These are phyloP conservation scores for Oryzias sinensis DNA, from an alignment of 2,797 vertebrate species.

Conservation along the genomic window DNA sequence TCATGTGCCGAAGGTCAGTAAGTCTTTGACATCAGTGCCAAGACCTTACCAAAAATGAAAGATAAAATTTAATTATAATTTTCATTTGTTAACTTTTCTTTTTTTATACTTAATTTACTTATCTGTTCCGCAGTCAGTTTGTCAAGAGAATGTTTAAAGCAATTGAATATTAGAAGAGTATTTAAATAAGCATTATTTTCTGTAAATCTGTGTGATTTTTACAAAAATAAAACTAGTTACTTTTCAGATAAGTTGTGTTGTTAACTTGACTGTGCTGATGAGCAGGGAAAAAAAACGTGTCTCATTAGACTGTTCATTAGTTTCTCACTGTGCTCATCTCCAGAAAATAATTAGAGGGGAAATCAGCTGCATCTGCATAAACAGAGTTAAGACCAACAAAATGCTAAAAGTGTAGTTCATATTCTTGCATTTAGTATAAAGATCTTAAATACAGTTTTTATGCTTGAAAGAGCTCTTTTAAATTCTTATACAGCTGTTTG, in stretches of 20 bases:
- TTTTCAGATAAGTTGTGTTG: constrained; percentile 39
- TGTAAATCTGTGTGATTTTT: too few relatives aligned
- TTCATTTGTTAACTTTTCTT: too few relatives aligned
- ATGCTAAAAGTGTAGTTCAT: too few relatives aligned
- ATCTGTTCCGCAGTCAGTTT: too few relatives aligned
- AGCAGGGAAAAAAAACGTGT: constrained; percentile 12
- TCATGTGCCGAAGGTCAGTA: constrained; percentile 49
- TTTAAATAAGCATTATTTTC: too few relatives aligned
- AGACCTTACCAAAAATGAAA: background rate
- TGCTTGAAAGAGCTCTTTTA: too few relatives aligned
- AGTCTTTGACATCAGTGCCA: constrained; percentile 20
- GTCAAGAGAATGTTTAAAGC: too few relatives aligned
- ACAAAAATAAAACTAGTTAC: constrained; percentile 1
- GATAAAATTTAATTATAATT: background rate
- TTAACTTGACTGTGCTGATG: constrained; percentile 48
- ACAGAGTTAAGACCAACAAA: constrained; percentile 9
- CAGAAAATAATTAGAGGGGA: constrained; percentile 61
- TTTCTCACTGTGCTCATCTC: constrained; percentile 60
- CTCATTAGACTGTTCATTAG: constrained; percentile 71
- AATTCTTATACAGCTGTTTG: too few relatives aligned
- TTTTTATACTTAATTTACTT: too few relatives aligned
- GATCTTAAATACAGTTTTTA: too few relatives aligned
- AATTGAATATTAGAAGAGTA: too few relatives aligned
- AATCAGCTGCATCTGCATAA: constrained; percentile 43
- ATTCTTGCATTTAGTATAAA: too few relatives aligned